Base-by-base conservation (phyloP, 1,140 invertebrate species). In the Drosophila guanche region DNA sequence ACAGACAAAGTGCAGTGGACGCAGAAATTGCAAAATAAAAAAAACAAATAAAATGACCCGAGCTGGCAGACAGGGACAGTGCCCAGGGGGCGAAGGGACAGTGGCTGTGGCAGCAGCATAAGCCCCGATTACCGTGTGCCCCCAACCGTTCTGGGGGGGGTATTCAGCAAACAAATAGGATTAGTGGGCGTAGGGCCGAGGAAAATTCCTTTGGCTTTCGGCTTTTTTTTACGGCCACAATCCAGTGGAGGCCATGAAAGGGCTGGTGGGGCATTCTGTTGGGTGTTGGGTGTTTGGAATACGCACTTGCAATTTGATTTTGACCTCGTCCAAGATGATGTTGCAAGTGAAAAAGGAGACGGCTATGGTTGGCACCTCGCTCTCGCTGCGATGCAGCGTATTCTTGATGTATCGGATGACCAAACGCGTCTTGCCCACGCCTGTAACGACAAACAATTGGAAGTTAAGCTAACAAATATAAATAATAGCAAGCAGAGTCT, bases 341-440 rank as follows among this genome's bases (percentile, higher is more conserved):
- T 95, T 97, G 90, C 96, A 96, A 4, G 95, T 96, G 88, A 97
- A 97, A 92, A 97, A 98, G 3, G 96, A 97, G 33, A 97, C 97
- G 2, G 96, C 97, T 79, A 98, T 96, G 6, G 97, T 98, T 10
- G 96, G 95, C 57, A 94, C 95, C 8, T 95, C 94, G 78, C 94
- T 94, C 12, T 95, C 94, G 75, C 94, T 94, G 50, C 94, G 93
- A 61, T 94, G 95, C 86, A 96, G 95, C 88, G 94, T 94, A 76
- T 96, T 96, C 37, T 95, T 95, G 25, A 97, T 94, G 92, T 97
- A 97, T 42, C 95, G 93, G 4, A 95, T 94, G 45, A 97, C 94
- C 71, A 97, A 93, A 83, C 96, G 96, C 0, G 96, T 97, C 92
- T 98, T 97, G 10, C 97, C 97, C 52, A 97, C 96, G 79, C 96